Conservation (phyloP, 2,888 invertebrate genomes). For the Adineta ricciae region DNA sequence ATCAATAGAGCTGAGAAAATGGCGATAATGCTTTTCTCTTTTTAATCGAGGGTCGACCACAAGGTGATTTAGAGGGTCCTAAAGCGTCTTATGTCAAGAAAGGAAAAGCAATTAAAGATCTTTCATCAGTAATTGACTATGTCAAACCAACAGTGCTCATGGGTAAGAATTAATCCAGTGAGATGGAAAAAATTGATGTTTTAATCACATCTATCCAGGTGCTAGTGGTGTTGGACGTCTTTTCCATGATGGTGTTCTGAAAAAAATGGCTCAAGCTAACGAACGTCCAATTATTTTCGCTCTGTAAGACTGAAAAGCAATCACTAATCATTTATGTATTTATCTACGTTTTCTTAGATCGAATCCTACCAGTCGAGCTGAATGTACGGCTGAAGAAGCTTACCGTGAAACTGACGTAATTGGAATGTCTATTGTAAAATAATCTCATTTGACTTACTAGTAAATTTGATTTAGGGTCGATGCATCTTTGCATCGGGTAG, state of each 20-base stretch:
- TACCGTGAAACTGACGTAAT: conserved; percentile 72
- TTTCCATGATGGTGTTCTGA: conserved; percentile 74
- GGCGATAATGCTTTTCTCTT: too few relatives aligned
- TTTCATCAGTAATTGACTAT: conserved; percentile 21
- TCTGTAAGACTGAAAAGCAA: conserved; percentile 55
- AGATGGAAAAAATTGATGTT: background rate
- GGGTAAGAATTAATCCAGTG: background rate
- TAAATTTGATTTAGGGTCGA: background rate
- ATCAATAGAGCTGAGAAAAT: too few relatives aligned
- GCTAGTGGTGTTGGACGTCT: conserved; percentile 85
- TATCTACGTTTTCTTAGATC: too few relatives aligned
- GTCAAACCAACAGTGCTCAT: conserved; percentile 30
- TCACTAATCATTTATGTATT: too few relatives aligned
- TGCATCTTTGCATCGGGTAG: conserved; percentile 84
- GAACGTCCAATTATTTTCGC: conserved; percentile 86
- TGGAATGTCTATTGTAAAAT: background rate
- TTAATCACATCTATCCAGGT: conserved; percentile 51
- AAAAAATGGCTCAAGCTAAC: conserved; percentile 72
- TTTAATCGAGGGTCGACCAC: background rate
- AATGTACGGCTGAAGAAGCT: conserved; percentile 92
- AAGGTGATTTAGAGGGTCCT: conserved; percentile 23
- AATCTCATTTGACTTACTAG: too few relatives aligned
- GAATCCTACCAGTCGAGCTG: conserved; percentile 93
- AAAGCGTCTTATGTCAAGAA: conserved; percentile 14
- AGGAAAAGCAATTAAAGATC: conserved; percentile 1